Conservation (phyloP, 2,888 invertebrate genomes). For the Fragum sueziense region DNA sequence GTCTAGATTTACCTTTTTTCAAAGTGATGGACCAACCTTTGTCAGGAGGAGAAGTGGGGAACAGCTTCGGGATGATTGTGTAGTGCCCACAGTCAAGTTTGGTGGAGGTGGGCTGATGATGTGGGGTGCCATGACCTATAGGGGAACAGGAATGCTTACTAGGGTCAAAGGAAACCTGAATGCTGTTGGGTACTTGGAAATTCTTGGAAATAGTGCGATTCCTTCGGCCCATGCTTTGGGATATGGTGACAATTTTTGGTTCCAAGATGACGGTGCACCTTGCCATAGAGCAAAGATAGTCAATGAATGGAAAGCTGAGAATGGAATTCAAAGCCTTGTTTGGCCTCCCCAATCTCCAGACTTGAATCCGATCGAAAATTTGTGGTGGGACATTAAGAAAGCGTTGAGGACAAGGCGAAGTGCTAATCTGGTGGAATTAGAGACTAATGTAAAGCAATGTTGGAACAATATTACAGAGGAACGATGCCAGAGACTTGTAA, state of each 20-base stretch:
- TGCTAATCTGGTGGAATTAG: too few species aligned
- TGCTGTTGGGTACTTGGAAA: constrained; percentile 18
- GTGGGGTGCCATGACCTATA: not conserved
- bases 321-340: constrained; percentile 23
- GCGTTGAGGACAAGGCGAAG: too few species aligned
- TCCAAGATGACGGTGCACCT: constrained; percentile 25
- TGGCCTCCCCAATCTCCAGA: constrained; percentile 31
- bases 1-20: too few species aligned
- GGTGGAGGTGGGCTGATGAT: not conserved
- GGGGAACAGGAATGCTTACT: not conserved
- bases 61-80: constrained; percentile 1
- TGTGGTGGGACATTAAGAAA: constrained; percentile 18
- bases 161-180: constrained; percentile 17
- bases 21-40: too few species aligned
- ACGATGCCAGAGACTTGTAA: too few species aligned
- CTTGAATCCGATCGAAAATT: constrained; percentile 31
- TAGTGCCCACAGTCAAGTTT: not conserved
- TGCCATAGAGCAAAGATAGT: constrained; percentile 28
- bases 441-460: too few species aligned
- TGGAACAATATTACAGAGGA: too few species aligned
- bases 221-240: constrained; percentile 19
- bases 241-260: constrained; percentile 16
- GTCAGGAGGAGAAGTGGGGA: not conserved
- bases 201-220: constrained; percentile 5
- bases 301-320: constrained; percentile 20